These are phyloP conservation scores for Petrocephalus schoutedeni DNA, from an alignment of 2,797 vertebrate species.

Conservation along the genomic window DNA sequence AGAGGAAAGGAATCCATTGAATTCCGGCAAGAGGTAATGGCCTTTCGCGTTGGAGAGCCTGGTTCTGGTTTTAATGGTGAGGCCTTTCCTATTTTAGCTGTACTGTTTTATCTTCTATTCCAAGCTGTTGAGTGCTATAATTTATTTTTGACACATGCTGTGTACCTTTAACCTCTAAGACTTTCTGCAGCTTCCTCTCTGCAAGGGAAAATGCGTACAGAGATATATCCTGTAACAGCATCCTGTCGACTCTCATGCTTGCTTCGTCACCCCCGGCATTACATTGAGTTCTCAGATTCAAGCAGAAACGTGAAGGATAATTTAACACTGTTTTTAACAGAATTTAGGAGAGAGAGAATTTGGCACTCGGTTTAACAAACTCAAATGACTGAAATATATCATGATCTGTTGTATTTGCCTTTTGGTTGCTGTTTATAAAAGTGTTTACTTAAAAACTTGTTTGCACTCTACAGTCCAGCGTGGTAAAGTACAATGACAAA, in stretches of 20 bases:
- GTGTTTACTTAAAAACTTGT: neutral
- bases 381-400: neutral
- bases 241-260: neutral
- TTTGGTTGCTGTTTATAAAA: neutral
- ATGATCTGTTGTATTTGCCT: neutral
- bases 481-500: constrained; percentile 90
- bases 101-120: neutral
- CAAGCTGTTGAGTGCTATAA: neutral
- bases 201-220: neutral
- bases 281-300: neutral
- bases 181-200: constrained; percentile 4
- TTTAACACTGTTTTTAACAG: neutral
- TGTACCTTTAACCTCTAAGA: neutral
- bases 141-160: neutral
- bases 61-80: neutral
- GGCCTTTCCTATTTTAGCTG: neutral
- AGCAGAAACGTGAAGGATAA: neutral
- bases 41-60: neutral
- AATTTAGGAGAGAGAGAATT: neutral
- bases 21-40: constrained; percentile 87
- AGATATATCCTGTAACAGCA: constrained; percentile 10
- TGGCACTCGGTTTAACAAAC: neutral
- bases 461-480: constrained; percentile 69
- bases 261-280: neutral
- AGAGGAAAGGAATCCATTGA: constrained; percentile 74